phyloP scores from a whole-genome alignment of 1,140 invertebrate species.

The Panagrolaimus sp. region DNA sequence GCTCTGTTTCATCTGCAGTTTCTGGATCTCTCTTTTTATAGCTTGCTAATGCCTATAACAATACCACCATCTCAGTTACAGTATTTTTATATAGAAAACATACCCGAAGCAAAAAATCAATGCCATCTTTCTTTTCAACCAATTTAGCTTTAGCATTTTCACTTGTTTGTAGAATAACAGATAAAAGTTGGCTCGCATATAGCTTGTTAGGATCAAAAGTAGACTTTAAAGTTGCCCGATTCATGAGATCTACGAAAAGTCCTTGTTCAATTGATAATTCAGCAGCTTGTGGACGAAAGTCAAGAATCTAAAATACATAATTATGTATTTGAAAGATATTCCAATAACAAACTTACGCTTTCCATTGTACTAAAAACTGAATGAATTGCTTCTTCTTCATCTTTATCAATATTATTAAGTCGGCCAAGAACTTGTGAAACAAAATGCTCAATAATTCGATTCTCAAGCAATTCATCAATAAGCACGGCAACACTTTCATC shows the following conservation, averaged over 20 bases:
- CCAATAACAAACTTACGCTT: slow-evolving; percentile 43
- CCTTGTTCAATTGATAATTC: slow-evolving; percentile 73
- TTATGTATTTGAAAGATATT: slow-evolving; percentile 3
- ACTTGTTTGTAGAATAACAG: slow-evolving; percentile 85
- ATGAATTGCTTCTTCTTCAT: slow-evolving; percentile 91
- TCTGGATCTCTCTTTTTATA: slow-evolving; percentile 90
- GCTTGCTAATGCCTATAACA: slow-evolving; percentile 65
- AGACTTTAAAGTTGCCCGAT: slow-evolving; percentile 70
- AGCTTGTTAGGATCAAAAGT: slow-evolving; percentile 93
- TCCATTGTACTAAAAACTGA: slow-evolving; percentile 71
- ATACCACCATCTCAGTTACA: no score
- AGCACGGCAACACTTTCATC: slow-evolving; percentile 63
- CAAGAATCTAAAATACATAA: slow-evolving; percentile 62
- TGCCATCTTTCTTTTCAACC: slow-evolving; percentile 85
- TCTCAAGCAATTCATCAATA: slow-evolving; percentile 68
- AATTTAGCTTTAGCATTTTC: slow-evolving; percentile 70
- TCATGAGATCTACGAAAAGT: slow-evolving; percentile 82
- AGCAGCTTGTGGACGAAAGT: slow-evolving; percentile 78
- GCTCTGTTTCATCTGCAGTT: slow-evolving; percentile 84
- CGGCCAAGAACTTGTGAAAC: slow-evolving; percentile 87
- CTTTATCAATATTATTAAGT: slow-evolving; percentile 84
- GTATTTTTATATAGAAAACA: no score
- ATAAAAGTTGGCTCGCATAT: slow-evolving; percentile 89
- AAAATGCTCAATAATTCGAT: slow-evolving; percentile 77
- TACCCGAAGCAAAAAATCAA: slow-evolving; percentile 76